These are phyloP conservation scores for Octopus sinensis DNA, from an alignment of 1,140 invertebrate species.

Conservation along the genomic window DNA sequence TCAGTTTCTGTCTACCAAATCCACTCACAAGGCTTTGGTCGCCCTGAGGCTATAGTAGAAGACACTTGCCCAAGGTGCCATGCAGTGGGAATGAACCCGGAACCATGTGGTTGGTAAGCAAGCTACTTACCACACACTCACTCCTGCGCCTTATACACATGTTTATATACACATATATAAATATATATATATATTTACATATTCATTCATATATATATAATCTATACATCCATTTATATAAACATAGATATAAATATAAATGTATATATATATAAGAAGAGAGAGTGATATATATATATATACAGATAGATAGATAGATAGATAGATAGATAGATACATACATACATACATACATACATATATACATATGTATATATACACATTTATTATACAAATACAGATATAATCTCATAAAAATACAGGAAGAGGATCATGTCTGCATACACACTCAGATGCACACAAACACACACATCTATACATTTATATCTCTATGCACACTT, in stretches of 20 bases:
- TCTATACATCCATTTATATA: neutral
- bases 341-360: neutral
- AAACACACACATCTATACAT: neutral
- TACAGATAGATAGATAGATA: neutral
- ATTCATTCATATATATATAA: neutral
- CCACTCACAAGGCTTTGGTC: too few relatives aligned
- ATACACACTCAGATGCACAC: neutral
- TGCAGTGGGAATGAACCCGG: too few relatives aligned
- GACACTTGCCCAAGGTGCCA: too few relatives aligned
- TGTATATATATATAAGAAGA: neutral
- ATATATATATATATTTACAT: neutral
- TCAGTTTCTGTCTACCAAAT: too few relatives aligned
- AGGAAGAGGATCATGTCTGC: neutral
- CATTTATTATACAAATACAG: neutral
- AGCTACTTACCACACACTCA: too few relatives aligned
- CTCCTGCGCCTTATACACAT: too few relatives aligned
- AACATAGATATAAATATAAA: neutral
- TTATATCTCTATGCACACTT: neutral
- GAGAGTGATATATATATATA: neutral
- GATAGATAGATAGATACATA: neutral
- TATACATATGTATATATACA: neutral
- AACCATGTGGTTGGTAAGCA: too few relatives aligned
- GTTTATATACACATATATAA: neutral
- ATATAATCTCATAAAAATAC: neutral
- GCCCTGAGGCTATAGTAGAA: too few relatives aligned